Percentiles rank a stretch among this genome's conserved stretches.
Evolutionary conservation across 2,888 invertebrate genomes (phyloP).

Genomic region (Drosophila helvetica): DNA sequence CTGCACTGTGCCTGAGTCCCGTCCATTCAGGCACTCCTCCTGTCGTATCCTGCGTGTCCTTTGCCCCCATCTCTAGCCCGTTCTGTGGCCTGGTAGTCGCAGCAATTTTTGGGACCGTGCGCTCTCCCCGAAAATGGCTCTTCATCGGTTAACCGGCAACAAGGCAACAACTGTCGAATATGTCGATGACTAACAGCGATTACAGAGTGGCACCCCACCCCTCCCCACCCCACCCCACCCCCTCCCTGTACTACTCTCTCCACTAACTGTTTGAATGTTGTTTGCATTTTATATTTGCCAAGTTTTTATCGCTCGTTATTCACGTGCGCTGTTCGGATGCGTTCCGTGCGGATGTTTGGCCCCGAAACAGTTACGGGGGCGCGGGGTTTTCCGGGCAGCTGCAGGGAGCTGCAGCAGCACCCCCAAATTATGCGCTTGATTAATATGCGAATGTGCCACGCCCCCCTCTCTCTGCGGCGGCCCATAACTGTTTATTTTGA

Average conservation of each 20-base stretch:
- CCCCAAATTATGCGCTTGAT: slow-evolving; percentile 73
- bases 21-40: too few species aligned
- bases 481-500: slow-evolving; percentile 68
- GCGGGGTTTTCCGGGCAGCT: too few species aligned
- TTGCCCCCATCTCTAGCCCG: slow-evolving; percentile 7
- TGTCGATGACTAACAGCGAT: slow-evolving; percentile 65
- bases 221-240: slow-evolving; percentile 9
- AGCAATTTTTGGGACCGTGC: slow-evolving; percentile 51
- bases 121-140: slow-evolving; percentile 60
- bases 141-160: slow-evolving; percentile 73
- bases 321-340: slow-evolving; percentile 46
- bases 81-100: slow-evolving; percentile 34
- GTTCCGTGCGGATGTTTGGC: neutral
- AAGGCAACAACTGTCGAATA: slow-evolving; percentile 63
- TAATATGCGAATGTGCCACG: slow-evolving; percentile 64
- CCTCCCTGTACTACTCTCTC: neutral
- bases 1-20: too few species aligned
- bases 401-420: slow-evolving; percentile 18
- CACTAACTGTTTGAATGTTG: slow-evolving; percentile 59
- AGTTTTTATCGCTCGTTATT: slow-evolving; percentile 76
- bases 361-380: too few species aligned
- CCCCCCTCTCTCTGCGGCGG: neutral
- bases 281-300: slow-evolving; percentile 76
- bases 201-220: slow-evolving; percentile 32
- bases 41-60: neutral